Conservation (phyloP, 2,888 invertebrate species). For the Drosophila formosana region DNA sequence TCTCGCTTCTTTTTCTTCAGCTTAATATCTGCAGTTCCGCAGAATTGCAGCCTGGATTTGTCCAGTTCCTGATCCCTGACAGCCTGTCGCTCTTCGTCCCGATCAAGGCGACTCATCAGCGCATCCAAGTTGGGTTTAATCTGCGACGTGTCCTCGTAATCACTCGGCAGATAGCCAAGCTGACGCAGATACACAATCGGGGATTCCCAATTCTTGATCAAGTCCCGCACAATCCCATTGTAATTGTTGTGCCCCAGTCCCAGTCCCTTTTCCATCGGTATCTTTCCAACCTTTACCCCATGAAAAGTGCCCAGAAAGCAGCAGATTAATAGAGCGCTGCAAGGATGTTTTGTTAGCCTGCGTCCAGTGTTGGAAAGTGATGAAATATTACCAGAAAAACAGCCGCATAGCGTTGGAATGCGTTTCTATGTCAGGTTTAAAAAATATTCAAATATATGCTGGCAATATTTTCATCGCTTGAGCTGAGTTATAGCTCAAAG, state of each 20-base stretch:
- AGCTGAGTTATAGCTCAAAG: constrained; percentile 28
- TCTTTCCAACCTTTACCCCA: constrained; percentile 6
- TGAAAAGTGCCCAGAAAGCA: neutral
- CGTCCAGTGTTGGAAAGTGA: neutral
- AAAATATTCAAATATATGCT: constrained; percentile 4
- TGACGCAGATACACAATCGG: constrained; percentile 57
- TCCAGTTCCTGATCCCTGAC: neutral
- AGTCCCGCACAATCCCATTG: constrained; percentile 48
- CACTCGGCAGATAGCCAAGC: constrained; percentile 57
- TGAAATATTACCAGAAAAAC: constrained; percentile 30
- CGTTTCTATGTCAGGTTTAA: neutral
- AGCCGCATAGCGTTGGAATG: constrained; percentile 32
- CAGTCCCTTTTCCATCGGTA: constrained; percentile 29
- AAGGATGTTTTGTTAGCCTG: neutral
- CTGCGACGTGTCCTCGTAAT: constrained; percentile 61
- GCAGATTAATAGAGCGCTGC: constrained; percentile 29
- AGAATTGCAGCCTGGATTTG: constrained; percentile 9
- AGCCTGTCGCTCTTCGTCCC: constrained; percentile 10
- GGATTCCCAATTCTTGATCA: constrained; percentile 67
- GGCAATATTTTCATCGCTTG: neutral
- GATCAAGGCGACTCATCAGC: constrained; percentile 52
- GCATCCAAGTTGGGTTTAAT: constrained; percentile 63
- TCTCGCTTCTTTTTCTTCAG: constrained; percentile 4
- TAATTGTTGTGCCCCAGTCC: constrained; percentile 31
- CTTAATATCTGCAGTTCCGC: neutral